Conservation (phyloP, 2,113 vertebrate species). For the Vimba vimba region DNA sequence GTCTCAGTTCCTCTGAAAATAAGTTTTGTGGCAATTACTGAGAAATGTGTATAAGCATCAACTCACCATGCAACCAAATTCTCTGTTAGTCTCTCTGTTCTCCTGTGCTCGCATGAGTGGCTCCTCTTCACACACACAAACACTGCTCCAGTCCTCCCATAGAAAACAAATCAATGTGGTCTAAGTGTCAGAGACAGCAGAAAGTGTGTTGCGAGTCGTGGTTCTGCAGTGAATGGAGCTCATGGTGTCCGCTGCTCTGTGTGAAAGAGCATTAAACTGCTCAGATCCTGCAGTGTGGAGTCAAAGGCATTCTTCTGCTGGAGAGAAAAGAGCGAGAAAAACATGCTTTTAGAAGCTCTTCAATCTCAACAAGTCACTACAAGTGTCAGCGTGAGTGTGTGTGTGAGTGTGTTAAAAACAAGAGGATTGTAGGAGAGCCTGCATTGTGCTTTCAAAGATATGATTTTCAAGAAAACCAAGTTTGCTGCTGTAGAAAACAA, state of each 20-base stretch:
- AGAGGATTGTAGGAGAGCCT: background rate
- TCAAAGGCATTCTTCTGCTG: conserved; percentile 45
- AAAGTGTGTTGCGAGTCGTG: conserved; percentile 8
- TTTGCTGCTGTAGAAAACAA: background rate
- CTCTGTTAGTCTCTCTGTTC: background rate
- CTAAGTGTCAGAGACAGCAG: background rate
- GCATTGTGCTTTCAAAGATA: background rate
- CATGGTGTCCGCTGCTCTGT: conserved; percentile 32
- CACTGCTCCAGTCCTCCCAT: background rate
- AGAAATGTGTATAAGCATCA: background rate
- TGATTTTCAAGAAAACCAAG: background rate
- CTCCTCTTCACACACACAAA: background rate
- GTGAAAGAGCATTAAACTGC: conserved; percentile 30
- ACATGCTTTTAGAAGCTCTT: conserved; percentile 32
- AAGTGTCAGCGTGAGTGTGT: conserved; percentile 1
- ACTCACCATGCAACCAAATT: conserved; percentile 21
- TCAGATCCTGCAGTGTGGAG: conserved; percentile 24
- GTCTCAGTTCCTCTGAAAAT: conserved; percentile 4
- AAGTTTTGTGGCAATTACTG: background rate
- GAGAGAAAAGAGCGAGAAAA: conserved; percentile 17
- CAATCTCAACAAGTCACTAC: conserved; percentile 23
- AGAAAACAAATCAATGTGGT: conserved; percentile 27
- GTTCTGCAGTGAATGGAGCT: conserved; percentile 37
- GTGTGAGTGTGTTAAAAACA: background rate
- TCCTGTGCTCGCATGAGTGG: background rate